Evolutionary conservation across 2,113 vertebrate genomes (phyloP).

Genomic region (Tympanuchus pallidicinctus): DNA sequence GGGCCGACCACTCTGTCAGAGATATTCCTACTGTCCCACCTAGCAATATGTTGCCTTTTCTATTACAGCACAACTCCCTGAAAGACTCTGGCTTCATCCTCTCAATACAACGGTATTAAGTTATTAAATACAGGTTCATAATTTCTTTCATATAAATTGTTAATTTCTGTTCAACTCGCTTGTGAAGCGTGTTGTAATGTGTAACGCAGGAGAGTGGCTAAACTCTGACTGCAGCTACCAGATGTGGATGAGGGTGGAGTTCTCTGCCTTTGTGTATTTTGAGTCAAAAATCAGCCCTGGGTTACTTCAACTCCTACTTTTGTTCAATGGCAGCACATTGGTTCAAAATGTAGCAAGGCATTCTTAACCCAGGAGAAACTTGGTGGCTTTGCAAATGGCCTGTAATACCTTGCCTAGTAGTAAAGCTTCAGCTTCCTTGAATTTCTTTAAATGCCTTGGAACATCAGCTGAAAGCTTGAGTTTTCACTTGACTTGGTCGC

Average conservation of each 20-base stretch:
- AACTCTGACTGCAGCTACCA: background rate
- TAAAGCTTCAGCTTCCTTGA: background rate
- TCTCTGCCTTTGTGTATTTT: background rate
- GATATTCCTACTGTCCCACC: no score
- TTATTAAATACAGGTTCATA: background rate
- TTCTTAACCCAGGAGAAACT: background rate
- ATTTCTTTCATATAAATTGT: background rate
- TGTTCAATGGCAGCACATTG: background rate
- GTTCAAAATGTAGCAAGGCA: background rate
- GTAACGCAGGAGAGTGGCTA: background rate
- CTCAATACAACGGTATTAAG: background rate
- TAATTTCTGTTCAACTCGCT: background rate
- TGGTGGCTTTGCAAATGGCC: conserved; percentile 13
- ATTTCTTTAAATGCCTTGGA: background rate
- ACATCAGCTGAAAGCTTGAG: background rate
- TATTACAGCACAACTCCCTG: background rate
- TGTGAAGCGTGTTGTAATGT: background rate
- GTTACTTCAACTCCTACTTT: background rate
- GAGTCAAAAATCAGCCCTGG: background rate
- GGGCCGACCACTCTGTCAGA: no score
- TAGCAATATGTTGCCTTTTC: background rate
- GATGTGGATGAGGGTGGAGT: background rate
- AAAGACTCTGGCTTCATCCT: background rate
- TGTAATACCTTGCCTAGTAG: background rate
- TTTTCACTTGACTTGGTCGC: background rate